Evolutionary conservation across 1,140 invertebrate species (phyloP).

Genomic region (Mercenaria mercenaria): DNA sequence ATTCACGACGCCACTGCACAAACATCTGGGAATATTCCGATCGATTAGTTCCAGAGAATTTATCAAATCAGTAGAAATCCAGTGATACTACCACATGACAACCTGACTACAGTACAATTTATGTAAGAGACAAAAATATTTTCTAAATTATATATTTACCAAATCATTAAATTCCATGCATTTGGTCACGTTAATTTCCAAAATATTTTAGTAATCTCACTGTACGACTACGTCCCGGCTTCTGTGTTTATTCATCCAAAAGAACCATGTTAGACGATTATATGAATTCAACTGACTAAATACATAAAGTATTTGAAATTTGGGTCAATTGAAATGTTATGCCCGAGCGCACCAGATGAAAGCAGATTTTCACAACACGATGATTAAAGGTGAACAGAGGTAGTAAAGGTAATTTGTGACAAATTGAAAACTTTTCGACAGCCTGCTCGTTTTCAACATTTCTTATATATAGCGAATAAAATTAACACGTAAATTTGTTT

Average conservation of each 20-base stretch:
- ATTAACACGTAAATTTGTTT: too few relatives aligned
- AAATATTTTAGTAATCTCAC: background rate
- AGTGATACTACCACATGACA: too few relatives aligned
- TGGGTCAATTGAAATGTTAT: constrained; percentile 28
- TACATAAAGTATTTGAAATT: constrained; percentile 12
- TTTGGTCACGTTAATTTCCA: background rate
- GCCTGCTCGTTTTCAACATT: too few relatives aligned
- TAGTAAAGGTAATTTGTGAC: background rate
- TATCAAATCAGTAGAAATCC: too few relatives aligned
- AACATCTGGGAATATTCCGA: too few relatives aligned
- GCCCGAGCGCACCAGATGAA: background rate
- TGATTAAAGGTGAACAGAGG: constrained; percentile 33
- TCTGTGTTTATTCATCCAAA: background rate
- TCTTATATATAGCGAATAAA: too few relatives aligned
- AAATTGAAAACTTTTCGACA: background rate
- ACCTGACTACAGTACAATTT: too few relatives aligned
- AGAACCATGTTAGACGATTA: constrained; percentile 18
- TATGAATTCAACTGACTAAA: constrained; percentile 26
- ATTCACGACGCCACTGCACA: too few relatives aligned
- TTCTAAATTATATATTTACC: background rate
- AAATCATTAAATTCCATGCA: background rate
- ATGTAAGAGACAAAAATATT: too few relatives aligned
- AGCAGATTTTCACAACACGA: background rate
- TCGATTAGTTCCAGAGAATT: too few relatives aligned
- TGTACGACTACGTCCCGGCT: background rate